Evolutionary conservation across 2,113 vertebrate species (phyloP), one percentile per base, ranked within the genome.

Genomic region (Pseudois nayaur): DNA sequence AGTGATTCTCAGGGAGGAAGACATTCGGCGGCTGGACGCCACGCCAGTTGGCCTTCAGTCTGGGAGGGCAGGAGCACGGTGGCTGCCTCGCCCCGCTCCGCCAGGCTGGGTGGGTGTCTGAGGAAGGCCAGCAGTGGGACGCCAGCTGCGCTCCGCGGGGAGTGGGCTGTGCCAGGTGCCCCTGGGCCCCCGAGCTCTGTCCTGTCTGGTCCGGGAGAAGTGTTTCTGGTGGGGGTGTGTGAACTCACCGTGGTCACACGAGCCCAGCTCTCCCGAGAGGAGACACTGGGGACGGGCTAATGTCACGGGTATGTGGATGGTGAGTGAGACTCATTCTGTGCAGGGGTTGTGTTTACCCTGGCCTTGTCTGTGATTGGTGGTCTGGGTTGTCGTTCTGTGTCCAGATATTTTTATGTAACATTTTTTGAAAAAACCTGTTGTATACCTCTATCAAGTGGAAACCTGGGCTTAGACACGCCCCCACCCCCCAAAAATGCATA

Each of bases 1-100:
- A 99, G 1, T 99, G 99, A 99, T 27, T 25, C 29, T 12, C 45
- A 57, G 79, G 92, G 1, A 1, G 54, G 92, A 2, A 1, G 57
- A 93, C 10, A 12, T 23, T 40, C 40, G 0, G 1, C 50, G 95
- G 97, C 52, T 9, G 6, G 36, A 89, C 23, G 71, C 57, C 36
- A 29, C 12, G 8, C 67, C 15, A 78, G 27, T 45, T 50, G 5
- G 0, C 55, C 93, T 94, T 40, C 45, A 25, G 71, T 86, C 97
- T 36, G 23, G n/a, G 67, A 14, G 54, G n/a, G 67, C 74, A 91
- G 88, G 81, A 88, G 16, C 48, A 7, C 8, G 23, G 87, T 67
- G 21, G 16, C 27, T 57, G 31, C 43, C 8, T 95, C 43, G 2
- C 29, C 43, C 12, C 12, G 0, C 12, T 82, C 27, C 7, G 50